Evolutionary conservation across 2,797 vertebrate genomes (phyloP), one percentile per base, ranked within the genome.

Genomic region (Eulemur mongoz): DNA sequence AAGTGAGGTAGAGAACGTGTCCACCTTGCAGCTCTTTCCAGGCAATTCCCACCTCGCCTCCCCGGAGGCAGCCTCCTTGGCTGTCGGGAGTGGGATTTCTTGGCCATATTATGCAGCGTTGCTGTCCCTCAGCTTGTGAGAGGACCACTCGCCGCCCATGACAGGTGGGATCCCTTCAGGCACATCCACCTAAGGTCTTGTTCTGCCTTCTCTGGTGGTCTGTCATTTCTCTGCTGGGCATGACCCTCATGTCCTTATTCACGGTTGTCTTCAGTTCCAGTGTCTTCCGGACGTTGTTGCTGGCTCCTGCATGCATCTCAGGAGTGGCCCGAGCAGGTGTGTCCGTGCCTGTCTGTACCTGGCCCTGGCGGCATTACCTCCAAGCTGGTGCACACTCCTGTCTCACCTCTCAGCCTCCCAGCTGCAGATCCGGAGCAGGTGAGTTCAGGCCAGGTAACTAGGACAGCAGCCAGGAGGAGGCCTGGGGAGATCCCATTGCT

Each of bases 311-410:
- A 0, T 59, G 91, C 72, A 18, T 13, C 91, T 76, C 54, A 2
- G 65, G 65, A 25, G 52, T 0, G 13, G 45, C 18, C 76, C 5
- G 4, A 0, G n/a, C 27, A n/a, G 20, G 9, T n/a, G n/a, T 7
- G 25, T 40, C 38, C 43, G 38, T 23, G 12, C 45, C 38, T 30
- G 40, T 79, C 40, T 59, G 82, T 23, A 48, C 13, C 18, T 1
- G 38, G 30, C 54, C 32, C 57, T 35, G 50, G 7, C 25, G 50
- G 40, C 18, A 10, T 13, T 1, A 1, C n/a, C 54, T 35, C 69
- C 25, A 57, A 10, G 57, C 6, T 2, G 18, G 13, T 67, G 78
- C 12, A 15, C 15, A 2, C 54, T 13, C 54, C 67, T 2, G 30
- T 14, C 50, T 27, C 15, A 12, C 65, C 20, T 32, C 15, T 52